Conservation (phyloP, 2,113 vertebrate genomes). For the Bombycilla garrulus region DNA sequence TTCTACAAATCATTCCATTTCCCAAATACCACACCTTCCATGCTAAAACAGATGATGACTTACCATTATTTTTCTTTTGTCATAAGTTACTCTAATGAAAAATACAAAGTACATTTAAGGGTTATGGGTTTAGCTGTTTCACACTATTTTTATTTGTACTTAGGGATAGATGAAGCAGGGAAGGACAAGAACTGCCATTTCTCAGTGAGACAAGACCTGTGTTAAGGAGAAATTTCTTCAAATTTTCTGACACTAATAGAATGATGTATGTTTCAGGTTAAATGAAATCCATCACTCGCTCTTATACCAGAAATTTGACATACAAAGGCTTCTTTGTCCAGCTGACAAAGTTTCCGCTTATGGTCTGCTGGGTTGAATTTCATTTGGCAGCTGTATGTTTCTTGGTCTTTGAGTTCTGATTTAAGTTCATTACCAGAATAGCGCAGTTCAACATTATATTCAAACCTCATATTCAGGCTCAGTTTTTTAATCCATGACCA, state of each 20-base stretch:
- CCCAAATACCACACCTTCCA: neutral
- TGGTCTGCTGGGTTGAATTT: neutral
- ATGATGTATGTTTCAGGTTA: neutral
- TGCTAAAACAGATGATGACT: fast-evolving
- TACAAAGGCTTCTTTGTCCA: neutral
- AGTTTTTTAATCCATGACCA: neutral
- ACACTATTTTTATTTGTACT: neutral
- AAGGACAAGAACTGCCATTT: neutral
- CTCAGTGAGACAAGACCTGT: neutral
- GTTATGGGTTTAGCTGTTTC: neutral
- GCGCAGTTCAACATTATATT: neutral
- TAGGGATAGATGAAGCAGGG: neutral
- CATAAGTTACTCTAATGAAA: neutral
- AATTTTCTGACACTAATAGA: neutral
- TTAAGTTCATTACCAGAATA: neutral
- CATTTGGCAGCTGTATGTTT: neutral
- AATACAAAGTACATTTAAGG: neutral
- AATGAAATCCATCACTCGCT: neutral
- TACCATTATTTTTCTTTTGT: neutral
- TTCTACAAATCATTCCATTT: neutral
- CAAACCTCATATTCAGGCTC: neutral
- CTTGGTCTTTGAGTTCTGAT: neutral
- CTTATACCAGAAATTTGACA: neutral
- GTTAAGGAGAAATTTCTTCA: neutral
- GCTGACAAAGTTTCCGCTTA: neutral